Evolutionary conservation across 2,888 invertebrate genomes (phyloP), one percentile per base, ranked within the genome.

Genomic region (Eupithecia tripunctaria): DNA sequence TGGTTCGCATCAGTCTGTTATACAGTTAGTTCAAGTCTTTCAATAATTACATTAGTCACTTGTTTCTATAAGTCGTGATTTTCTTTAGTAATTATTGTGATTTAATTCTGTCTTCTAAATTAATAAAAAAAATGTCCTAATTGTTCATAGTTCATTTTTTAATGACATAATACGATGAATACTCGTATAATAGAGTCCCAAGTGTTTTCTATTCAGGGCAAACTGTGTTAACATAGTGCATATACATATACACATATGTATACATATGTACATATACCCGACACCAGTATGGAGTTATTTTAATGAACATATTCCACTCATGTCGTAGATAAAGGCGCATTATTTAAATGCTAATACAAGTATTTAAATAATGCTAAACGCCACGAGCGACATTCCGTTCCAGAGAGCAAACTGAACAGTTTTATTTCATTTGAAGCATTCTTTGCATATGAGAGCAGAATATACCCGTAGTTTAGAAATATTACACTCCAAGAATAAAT

Each of bases 301-400:
- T 51, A 21, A 51, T 51, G 2, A 10, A 51, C n/a, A 51, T 51
- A 51, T 51, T 51, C 51, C 51, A 21, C 51, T 51, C 51, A 10
- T 51, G 51, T 10, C 21, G 21, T 51, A 51, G 21, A 51, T 51
- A 51, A 51, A 51, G 21, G 51, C 51, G 51, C 51, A 51, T 51
- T 51, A 51, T 51, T 1, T 21, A 51, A 51, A 51, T 51, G 51
- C 51, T 51, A 10, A 21, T 51, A 2, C 51, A 8, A 21, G 51
- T 51, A 51, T 51, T 51, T 15, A 51, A 51, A 51, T 51, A 51
- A 51, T 21, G 51, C 51, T 21, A 21, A n/a, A 51, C 51, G 51
- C 51, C 51, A 51, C 12, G 51, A 21, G 51, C 51, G 51, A 47
- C n/a, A n/a, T 51, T 21, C 21, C n/a, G 7, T 3, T 41, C 43